Percentiles rank a stretch among this genome's conserved stretches.
Evolutionary conservation across 2,797 vertebrate genomes (phyloP).

Genomic region (Myotis vivesi): DNA sequence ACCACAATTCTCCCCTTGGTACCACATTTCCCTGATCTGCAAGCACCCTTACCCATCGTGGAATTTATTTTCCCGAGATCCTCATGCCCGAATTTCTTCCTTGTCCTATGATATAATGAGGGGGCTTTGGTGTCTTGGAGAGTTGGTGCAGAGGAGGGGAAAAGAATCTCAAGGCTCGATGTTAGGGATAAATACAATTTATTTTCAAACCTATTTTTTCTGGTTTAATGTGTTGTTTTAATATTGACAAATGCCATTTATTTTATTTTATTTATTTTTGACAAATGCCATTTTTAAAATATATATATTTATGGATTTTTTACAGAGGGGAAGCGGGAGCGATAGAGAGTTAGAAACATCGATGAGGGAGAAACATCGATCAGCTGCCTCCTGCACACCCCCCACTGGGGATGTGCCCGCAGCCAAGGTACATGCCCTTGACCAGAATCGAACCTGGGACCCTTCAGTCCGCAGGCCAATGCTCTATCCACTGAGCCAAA

Average conservation of each 20-base stretch:
- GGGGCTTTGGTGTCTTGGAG: not conserved
- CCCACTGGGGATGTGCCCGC: too few relatives aligned
- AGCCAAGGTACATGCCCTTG: too few relatives aligned
- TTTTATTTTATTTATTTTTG: too few relatives aligned
- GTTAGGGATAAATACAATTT: not conserved
- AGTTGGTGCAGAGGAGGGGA: not conserved
- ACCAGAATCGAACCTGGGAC: too few relatives aligned
- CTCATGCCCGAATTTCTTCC: not conserved
- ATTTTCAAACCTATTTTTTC: not conserved
- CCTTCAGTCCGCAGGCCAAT: too few relatives aligned
- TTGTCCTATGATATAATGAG: not conserved
- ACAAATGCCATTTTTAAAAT: too few relatives aligned
- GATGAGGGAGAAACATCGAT: too few relatives aligned
- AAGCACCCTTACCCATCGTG: not conserved
- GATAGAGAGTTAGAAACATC: too few relatives aligned
- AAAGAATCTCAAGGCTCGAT: not conserved
- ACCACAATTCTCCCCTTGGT: not conserved
- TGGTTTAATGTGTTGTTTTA: not conserved
- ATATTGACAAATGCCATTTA: not conserved
- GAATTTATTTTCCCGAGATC: conserved; percentile 1
- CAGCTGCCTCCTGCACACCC: too few relatives aligned
- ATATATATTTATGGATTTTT: too few relatives aligned
- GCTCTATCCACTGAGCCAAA: too few relatives aligned
- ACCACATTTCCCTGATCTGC: not conserved
- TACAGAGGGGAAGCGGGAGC: too few relatives aligned